A percentile compares a stretch with the other conserved stretches of the same genome.
These are phyloP conservation scores for Glandiceps talaboti DNA, from an alignment of 53 echinoderm and acorn worm species.

Conservation along the genomic window DNA sequence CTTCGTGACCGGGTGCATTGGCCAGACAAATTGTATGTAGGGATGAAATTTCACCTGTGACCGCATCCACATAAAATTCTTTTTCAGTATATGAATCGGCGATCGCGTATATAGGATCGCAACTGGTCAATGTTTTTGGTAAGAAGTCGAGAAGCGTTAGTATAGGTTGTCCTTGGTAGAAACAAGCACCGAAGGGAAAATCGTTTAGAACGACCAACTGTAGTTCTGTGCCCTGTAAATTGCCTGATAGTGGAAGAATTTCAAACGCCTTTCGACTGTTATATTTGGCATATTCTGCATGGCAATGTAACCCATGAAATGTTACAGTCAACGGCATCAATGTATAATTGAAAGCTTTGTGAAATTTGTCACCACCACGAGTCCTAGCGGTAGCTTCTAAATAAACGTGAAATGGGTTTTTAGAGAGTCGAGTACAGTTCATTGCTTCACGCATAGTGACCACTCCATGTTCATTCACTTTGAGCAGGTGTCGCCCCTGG, in stretches of 20 bases:
- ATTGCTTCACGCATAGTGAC: slow-evolving; percentile 34
- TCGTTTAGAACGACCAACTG: neutral
- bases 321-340: neutral
- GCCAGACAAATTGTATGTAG: neutral
- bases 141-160: neutral
- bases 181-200: neutral
- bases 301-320: neutral
- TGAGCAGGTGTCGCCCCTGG: slow-evolving; percentile 38
- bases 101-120: neutral
- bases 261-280: neutral
- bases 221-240: neutral
- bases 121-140: neutral
- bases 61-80: neutral
- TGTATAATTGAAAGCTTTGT: neutral
- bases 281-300: neutral
- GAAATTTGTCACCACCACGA: neutral
- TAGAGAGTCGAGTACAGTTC: slow-evolving; percentile 43
- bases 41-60: neutral
- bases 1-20: neutral
- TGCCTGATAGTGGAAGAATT: neutral
- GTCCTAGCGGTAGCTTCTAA: slow-evolving; percentile 55
- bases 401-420: slow-evolving; percentile 73
- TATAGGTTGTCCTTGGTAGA: neutral
- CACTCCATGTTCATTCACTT: slow-evolving; percentile 45
- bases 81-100: neutral